Conservation (phyloP, 2,797 vertebrate genomes). For the Anguilla pacifica region DNA sequence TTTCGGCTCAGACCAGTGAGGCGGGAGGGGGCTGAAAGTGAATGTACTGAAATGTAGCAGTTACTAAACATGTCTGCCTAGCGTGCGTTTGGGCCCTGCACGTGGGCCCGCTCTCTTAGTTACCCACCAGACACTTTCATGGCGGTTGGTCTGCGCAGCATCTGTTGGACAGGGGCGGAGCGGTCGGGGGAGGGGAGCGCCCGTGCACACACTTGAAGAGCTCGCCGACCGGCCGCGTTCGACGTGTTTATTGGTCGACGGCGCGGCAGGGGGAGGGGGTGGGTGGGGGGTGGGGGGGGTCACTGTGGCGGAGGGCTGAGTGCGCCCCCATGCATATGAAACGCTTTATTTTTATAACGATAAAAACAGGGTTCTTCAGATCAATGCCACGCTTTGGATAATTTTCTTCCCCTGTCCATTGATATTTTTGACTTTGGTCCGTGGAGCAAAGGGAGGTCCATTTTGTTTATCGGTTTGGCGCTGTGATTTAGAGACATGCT, state of each 20-base stretch:
- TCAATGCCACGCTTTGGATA: conserved; percentile 62
- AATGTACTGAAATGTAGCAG: conserved; percentile 86
- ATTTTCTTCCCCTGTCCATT: conserved; percentile 50
- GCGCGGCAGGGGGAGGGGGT: conserved; percentile 41
- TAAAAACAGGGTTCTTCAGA: conserved; percentile 75
- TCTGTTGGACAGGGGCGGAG: conserved; percentile 15
- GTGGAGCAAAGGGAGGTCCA: neutral
- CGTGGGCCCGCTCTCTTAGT: conserved; percentile 62
- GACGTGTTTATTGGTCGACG: conserved; percentile 42
- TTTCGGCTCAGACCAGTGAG: conserved; percentile 65
- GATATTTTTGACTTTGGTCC: conserved; percentile 37
- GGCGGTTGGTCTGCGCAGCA: neutral
- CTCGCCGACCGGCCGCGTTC: conserved; percentile 47
- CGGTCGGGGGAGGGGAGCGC: conserved; percentile 5
- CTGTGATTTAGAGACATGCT: neutral
- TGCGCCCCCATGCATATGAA: conserved; percentile 61
- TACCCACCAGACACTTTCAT: conserved; percentile 3
- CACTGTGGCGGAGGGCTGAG: conserved; percentile 34
- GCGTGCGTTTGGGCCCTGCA: conserved; percentile 67
- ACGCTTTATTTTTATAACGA: conserved; percentile 75
- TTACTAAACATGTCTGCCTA: conserved; percentile 84
- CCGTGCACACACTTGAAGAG: conserved; percentile 52
- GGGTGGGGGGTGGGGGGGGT: conserved; percentile 46
- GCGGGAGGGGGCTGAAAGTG: conserved; percentile 71
- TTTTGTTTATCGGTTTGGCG: neutral